Percentiles rank a stretch among this genome's conserved stretches.
Evolutionary conservation across 2,797 vertebrate species (phyloP).

Genomic region (Sebastes dallii): DNA sequence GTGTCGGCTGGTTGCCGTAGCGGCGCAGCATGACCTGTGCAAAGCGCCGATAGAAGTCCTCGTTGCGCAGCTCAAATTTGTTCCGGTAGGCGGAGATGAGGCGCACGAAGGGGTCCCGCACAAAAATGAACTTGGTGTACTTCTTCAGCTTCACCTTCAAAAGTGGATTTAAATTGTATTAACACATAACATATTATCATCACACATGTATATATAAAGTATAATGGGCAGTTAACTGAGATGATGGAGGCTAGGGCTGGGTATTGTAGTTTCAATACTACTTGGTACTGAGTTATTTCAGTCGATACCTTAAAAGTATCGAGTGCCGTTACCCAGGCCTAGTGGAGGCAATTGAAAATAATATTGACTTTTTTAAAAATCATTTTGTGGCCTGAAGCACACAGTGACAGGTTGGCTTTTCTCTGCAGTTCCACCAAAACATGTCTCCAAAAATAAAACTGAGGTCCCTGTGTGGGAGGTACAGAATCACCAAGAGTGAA

Average conservation of each 20-base stretch:
- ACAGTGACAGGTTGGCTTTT: background rate
- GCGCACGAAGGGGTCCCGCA: slow-evolving; percentile 95
- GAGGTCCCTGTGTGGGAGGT: background rate
- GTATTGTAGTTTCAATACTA: no score
- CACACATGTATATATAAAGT: background rate
- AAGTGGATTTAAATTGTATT: background rate
- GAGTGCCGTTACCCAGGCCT: accelerated
- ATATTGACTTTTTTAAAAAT: background rate
- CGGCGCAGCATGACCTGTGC: slow-evolving; percentile 89
- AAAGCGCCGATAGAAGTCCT: slow-evolving; percentile 92
- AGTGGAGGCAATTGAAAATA: background rate
- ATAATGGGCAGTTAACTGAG: background rate
- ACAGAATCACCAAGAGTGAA: background rate
- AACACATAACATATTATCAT: background rate
- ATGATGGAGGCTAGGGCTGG: background rate
- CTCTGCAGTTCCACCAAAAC: background rate
- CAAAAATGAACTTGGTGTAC: slow-evolving; percentile 98
- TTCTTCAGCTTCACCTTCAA: slow-evolving; percentile 94
- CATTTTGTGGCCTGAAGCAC: background rate
- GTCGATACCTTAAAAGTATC: no score
- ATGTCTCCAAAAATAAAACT: background rate
- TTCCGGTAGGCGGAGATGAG: slow-evolving; percentile 98
- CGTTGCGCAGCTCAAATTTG: slow-evolving; percentile 93
- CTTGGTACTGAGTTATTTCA: no score
- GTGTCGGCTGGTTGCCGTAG: slow-evolving; percentile 88